Base-by-base conservation (phyloP, 2,113 vertebrate species). In the Lamprotornis superbus region DNA sequence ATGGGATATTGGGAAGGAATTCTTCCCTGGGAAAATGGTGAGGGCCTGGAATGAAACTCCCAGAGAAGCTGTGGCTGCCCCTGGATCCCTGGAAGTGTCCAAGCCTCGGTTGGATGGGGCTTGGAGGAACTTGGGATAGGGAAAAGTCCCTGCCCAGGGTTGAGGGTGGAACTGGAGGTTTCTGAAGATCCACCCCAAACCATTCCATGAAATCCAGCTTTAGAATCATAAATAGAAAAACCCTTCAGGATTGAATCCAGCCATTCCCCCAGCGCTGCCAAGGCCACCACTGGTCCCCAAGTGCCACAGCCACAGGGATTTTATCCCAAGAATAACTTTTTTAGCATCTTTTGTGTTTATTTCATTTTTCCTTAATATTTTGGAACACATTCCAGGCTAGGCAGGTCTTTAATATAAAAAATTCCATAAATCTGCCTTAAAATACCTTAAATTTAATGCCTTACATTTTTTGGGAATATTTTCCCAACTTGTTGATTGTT, bases 1-100 rank as follows among this genome's bases (percentile, higher is more conserved):
- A 15, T 64, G 50, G 25, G 42, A 64, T 56, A 7, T 12, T 64
- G 46, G 33, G 55, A n/a, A 53, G 33, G 2, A 78, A 53, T 46
- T 57, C 37, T 3, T 39, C 0, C 0, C 5, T 57, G 35, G 0
- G 33, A 64, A 1, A 3, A 7, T 28, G 33, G 2, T 4, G 22
- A 50, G 27, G 5, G 0, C 0, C 12, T 59, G 27, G 7, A 3
- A 6, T 21, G 6, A 18, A 44, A 27, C 74, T 67, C 60, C 37
- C 23, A 24, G 44, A 39, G 52, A 20, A 74, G 1, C 27, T 39
- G 27, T 59, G 68, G 22, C 37, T 67, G 22, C 7, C 2, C 4
- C 10, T 39, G 39, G 11, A 37, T 37, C 22, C 50, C 31, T 89
- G 37, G 31, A 27, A 64, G 3, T 50, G 15, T 31, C 18, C 35